phyloP scores from a whole-genome alignment of 2,888 invertebrate genomes.

The Zhuqinia jingwanae region DNA sequence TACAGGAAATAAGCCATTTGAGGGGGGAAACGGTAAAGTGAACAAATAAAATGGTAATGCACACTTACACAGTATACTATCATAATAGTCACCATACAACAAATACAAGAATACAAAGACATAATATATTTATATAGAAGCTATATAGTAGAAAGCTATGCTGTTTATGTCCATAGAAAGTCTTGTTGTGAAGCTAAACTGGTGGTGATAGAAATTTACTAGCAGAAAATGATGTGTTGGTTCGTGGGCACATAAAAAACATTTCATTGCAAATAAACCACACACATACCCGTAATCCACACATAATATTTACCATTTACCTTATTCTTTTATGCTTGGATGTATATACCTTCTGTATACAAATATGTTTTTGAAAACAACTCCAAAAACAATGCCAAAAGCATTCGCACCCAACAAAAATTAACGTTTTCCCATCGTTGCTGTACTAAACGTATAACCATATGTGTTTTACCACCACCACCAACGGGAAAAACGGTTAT shows the following conservation, averaged over 20 bases:
- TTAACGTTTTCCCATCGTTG: conserved; percentile 4
- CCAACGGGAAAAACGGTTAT: conserved; percentile 15
- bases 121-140: neutral
- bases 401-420: conserved; percentile 34
- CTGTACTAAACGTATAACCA: neutral
- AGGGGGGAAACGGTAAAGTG: conserved; percentile 9
- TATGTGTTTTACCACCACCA: too few relatives aligned
- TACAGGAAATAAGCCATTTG: conserved; percentile 44
- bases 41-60: too few relatives aligned
- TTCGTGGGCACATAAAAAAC: conserved; percentile 35
- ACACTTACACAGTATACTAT: too few relatives aligned
- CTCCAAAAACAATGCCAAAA: conserved; percentile 18
- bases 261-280: conserved; percentile 25
- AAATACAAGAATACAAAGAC: neutral
- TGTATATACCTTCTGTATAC: neutral
- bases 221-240: conserved; percentile 33
- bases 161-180: neutral
- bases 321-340: neutral
- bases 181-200: neutral
- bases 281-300: neutral
- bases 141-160: neutral
- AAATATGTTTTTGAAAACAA: too few relatives aligned
- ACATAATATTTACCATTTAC: neutral
- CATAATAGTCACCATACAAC: neutral
- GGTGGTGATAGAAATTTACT: neutral